Conservation (phyloP, 2,797 vertebrate species). For the Cephalopachus bancanus region DNA sequence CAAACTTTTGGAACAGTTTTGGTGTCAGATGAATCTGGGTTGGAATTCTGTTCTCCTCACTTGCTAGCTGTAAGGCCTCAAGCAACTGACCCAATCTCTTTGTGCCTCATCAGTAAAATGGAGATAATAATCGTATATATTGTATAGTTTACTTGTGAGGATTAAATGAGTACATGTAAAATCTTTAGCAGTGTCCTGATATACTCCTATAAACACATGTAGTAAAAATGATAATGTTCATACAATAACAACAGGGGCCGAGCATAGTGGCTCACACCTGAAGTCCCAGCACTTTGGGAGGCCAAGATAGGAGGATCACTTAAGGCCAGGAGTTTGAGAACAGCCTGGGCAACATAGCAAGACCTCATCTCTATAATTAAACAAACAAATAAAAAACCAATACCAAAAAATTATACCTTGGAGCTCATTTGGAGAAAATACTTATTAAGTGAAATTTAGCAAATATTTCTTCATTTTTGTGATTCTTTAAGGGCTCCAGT, state of each 20-base stretch:
- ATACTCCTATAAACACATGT: neutral
- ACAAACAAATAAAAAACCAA: no score
- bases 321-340: no score
- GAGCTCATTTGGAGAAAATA: neutral
- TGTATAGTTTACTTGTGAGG: neutral
- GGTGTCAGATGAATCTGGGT: neutral
- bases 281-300: no score
- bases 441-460: conserved; percentile 41
- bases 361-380: no score
- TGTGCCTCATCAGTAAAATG: conserved; percentile 4
- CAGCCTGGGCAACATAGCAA: no score
- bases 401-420: neutral
- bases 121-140: neutral
- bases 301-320: no score
- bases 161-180: neutral
- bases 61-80: neutral
- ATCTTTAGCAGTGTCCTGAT: conserved; percentile 1
- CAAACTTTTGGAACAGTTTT: conserved; percentile 29
- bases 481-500: neutral
- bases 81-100: neutral
- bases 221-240: conserved; percentile 43
- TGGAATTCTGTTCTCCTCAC: conserved; percentile 34
- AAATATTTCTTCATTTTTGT: conserved; percentile 41
- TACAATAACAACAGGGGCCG: neutral
- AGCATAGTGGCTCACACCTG: no score